These are phyloP conservation scores for Tiphia femorata DNA, from an alignment of 2,888 invertebrate genomes.

Conservation along the genomic window DNA sequence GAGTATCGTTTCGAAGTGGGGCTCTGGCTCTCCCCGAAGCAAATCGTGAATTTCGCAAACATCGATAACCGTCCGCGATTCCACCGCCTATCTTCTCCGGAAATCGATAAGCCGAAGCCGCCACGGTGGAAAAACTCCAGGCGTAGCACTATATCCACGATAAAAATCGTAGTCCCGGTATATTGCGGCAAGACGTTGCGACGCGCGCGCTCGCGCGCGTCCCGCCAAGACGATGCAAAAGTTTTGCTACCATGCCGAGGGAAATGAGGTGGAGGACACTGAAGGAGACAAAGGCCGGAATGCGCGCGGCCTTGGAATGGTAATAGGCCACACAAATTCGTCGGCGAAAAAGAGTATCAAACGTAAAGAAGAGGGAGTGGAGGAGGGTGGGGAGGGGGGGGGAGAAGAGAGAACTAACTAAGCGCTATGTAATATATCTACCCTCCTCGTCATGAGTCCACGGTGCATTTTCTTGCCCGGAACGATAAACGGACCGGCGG, in stretches of 20 bases:
- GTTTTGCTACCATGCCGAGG: conserved; percentile 1
- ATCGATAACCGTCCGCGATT: too few relatives aligned
- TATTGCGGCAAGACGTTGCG: too few relatives aligned
- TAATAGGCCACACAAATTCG: conserved; percentile 24
- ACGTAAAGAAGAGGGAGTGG: conserved; percentile 5
- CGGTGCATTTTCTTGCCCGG: conserved; percentile 12
- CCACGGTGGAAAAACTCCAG: too few relatives aligned
- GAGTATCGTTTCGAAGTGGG: too few relatives aligned
- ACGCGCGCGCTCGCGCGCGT: too few relatives aligned
- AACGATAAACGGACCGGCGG: neutral
- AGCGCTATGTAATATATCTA: conserved; percentile 17
- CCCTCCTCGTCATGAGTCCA: conserved; percentile 3
- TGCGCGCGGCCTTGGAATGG: conserved; percentile 18
- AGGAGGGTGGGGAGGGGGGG: neutral
- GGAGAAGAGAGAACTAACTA: neutral
- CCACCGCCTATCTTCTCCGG: too few relatives aligned
- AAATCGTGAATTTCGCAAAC: too few relatives aligned
- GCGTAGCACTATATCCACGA: too few relatives aligned
- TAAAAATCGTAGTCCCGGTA: too few relatives aligned
- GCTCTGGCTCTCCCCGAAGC: too few relatives aligned
- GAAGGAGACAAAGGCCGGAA: neutral
- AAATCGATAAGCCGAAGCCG: too few relatives aligned
- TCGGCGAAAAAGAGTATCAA: conserved; percentile 20
- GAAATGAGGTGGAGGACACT: conserved; percentile 6
- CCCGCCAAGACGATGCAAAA: too few relatives aligned